A percentile compares a stretch with the other conserved stretches of the same genome.
Conservation (phyloP, 2,888 invertebrate genomes). For the Catocala sponsa region DNA sequence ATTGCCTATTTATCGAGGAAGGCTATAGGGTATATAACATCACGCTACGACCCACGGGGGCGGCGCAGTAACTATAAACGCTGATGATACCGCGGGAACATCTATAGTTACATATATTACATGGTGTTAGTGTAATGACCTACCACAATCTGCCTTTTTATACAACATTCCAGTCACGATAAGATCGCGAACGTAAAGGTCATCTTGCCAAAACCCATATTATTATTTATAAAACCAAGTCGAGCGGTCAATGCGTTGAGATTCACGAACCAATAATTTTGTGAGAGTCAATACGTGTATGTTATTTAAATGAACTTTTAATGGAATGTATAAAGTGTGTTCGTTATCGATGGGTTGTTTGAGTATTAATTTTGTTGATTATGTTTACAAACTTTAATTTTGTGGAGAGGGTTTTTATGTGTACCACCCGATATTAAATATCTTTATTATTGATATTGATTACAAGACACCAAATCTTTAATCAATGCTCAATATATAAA, state of each 20-base stretch:
- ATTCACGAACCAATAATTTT: slow-evolving; percentile 32
- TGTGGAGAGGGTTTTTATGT: neutral
- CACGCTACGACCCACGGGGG: too few species aligned
- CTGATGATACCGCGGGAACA: too few species aligned
- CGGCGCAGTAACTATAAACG: too few species aligned
- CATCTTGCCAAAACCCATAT: slow-evolving; percentile 17
- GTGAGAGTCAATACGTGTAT: slow-evolving; percentile 16
- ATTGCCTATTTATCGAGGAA: too few species aligned
- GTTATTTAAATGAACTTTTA: slow-evolving; percentile 17
- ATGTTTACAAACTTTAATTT: neutral
- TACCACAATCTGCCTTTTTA: slow-evolving; percentile 42
- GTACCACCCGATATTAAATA: neutral
- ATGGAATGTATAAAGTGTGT: slow-evolving; percentile 15
- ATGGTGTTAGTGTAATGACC: slow-evolving; percentile 34
- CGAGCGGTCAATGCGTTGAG: slow-evolving; percentile 15
- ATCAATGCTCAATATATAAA: too few species aligned
- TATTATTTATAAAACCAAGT: slow-evolving; percentile 21
- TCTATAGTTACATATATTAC: slow-evolving; percentile 3
- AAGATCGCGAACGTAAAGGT: slow-evolving; percentile 35
- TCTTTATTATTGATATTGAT: neutral
- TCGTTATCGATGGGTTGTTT: slow-evolving; percentile 11
- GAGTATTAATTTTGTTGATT: slow-evolving; percentile 23
- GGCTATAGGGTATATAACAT: too few species aligned
- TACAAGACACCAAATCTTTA: neutral
- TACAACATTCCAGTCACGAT: slow-evolving; percentile 39